Base-by-base conservation (phyloP, 2,888 invertebrate genomes). In the Globia sparganii region DNA sequence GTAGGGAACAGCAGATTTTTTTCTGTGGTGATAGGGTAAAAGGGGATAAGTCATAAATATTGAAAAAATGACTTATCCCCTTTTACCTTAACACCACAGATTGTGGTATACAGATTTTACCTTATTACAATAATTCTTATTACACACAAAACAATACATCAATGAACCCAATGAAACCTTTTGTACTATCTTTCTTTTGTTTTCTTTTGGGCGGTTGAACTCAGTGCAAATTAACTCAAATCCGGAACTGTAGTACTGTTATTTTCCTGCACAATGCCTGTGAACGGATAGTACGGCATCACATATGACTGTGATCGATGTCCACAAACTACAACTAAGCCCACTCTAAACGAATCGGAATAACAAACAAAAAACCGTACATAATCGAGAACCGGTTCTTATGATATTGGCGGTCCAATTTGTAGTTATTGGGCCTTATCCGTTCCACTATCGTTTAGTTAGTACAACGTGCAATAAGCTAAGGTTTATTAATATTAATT, bases 321-420 rank as follows among this genome's bases (percentile, higher is more conserved):
- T 84, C 84, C 56, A 64, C 66, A 74, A 81, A 78, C 84, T 64
- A 73, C 59, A 56, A 62, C 58, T 49, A 61, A 84, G 21, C 53
- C 62, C 34, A 21, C 43, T 40, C 37, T 72, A 80, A 78, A 73
- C 40, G 64, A 81, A 78, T 67, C 72, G 25, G 43, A 72, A 81
- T 71, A 69, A 65, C 64, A 66, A 78, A 79, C 65, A 67, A 84
- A 80, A 74, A 77, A 78, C 65, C 65, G 73, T 53, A 73, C 40
- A 18, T 77, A 66, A 84, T 78, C 31, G 34, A 69, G 61, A 71
- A 78, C 85, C 77, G 80, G 85, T 82, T 81, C 65, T 75, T 69
- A 81, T 72, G 56, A 75, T 73, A 72, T 75, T 70, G 25, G 56
- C 72, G 31, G 49, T 62, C 46, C 40, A 74, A 74, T 84, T 80